Evolutionary conservation across 1,140 invertebrate genomes (phyloP), one percentile per base, ranked within the genome.

Genomic region (Uloborus diversus): DNA sequence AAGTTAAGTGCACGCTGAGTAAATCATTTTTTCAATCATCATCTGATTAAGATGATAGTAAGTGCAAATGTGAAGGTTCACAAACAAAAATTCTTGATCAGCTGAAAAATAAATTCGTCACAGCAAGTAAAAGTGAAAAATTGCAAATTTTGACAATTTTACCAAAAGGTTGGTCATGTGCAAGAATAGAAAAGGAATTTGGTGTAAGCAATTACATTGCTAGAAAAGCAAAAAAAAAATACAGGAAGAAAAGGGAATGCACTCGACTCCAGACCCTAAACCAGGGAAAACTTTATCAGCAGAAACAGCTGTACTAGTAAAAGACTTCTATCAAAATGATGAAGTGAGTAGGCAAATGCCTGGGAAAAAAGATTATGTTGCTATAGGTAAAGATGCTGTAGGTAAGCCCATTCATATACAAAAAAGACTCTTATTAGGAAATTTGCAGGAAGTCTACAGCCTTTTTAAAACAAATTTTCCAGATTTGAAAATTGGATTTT

Each of bases 281-380:
- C 17, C 62, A 27, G 62, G 62, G 13, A 7, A 65, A 13, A 20
- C 32, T n/a, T 65, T 35, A 17, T 42, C 62, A 37, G 62, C 13
- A 13, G 23, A 65, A 65, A 65, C 23, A 37, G 32, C 28, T 20
- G 7, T 42, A 4, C 3, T 37, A 65, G 23, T 65, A 9, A 65
- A 65, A 37, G 23, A 65, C 3, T 65, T 65, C 42, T 65, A 65
- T 42, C 9, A n/a, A 3, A 68, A 27, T 68, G 42, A 13, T 68
- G 65, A 68, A 49, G 42, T 68, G 11, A 68, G 65, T 30, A 49
- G 65, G 27, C 65, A 47, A 68, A 49, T 68, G 42, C 65, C 65
- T 27, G 65, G 42, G 14, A 68, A 49, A 51, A 68, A 51, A 30
- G 65, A 68, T 51, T 68, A 30, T 51, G 65, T n/a, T n/a, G n/a